Evolutionary conservation across 2,113 vertebrate genomes (phyloP).

Genomic region (Electrona antarctica): DNA sequence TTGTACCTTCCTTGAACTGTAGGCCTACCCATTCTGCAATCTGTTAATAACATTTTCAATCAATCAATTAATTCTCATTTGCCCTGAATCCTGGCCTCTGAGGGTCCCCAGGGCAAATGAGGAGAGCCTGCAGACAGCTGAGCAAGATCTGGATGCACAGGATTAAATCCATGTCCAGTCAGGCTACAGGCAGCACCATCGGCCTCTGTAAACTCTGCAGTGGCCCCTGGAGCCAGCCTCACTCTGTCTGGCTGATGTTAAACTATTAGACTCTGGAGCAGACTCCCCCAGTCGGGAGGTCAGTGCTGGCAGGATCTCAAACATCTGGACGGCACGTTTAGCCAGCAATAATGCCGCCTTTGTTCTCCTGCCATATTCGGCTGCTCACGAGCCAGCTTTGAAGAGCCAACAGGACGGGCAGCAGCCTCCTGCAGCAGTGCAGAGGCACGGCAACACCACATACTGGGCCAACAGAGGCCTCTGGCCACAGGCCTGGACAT

Average conservation of each 20-base stretch:
- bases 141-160: slow-evolving; percentile 16
- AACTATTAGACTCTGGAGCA: slow-evolving; percentile 67
- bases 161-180: slow-evolving; percentile 49
- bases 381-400: slow-evolving; percentile 75
- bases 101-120: not conserved
- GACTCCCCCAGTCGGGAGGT: slow-evolving; percentile 63
- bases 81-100: not conserved
- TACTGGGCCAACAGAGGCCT: slow-evolving; percentile 50
- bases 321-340: slow-evolving; percentile 87
- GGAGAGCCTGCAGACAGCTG: not conserved
- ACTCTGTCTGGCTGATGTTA: slow-evolving; percentile 61
- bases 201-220: slow-evolving; percentile 42
- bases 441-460: slow-evolving; percentile 56
- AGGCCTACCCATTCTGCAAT: too few relatives aligned
- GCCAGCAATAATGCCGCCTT: slow-evolving; percentile 81
- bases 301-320: slow-evolving; percentile 72
- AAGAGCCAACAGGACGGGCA: slow-evolving; percentile 57
- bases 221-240: slow-evolving; percentile 36
- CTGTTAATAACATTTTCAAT: too few relatives aligned
- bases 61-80: too few relatives aligned
- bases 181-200: slow-evolving; percentile 40
- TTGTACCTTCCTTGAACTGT: too few relatives aligned
- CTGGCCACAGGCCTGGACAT: slow-evolving; percentile 45
- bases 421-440: slow-evolving; percentile 61
- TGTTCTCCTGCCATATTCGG: slow-evolving; percentile 77